Base-by-base conservation (phyloP, 1,140 invertebrate species). In the Nylanderia fulva region DNA sequence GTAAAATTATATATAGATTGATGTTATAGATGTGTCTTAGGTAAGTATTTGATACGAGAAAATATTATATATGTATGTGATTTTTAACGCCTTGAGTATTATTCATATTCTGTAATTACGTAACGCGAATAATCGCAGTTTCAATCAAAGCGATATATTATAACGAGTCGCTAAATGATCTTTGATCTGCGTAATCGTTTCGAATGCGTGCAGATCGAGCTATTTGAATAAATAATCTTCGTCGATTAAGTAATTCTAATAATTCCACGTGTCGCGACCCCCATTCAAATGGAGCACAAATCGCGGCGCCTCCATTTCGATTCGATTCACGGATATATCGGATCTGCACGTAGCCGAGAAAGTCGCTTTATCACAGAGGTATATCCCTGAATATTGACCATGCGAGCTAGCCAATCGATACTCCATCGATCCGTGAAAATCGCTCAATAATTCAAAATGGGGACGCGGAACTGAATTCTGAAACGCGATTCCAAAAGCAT, bases 311-410 rank as follows among this genome's bases (percentile, higher is more conserved):
- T 83, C 56, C 68, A 83, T 83, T 83, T 71, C 77, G 64, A 85
- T 82, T 85, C 84, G 58, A 69, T 85, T 85, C 84, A 85, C 66
- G 84, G 29, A 21, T 48, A 63, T 84, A 84, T 79, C 74, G 64
- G 75, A 52, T 82, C 75, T 39, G 84, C 66, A 45, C 39, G 66
- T 64, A 21, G 77, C 54, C 66, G 68, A 75, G 85, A 68, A 86
- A 86, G 85, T 85, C 45, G 68, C 27, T 76, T 84, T 85, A 84
- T 86, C 85, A 66, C 75, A 61, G 63, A 69, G 21, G 45, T 69
- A 48, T 60, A 86, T 58, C 27, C 56, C 15, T 24, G 54, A 45
- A 74, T 85, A 85, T 61, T 80, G 66, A 82, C 60, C 60, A 61
- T 15, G 58, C 66, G 77, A 84, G 58, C 58, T 64, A 84, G 66